Conservation (phyloP, 2,797 vertebrate species). For the Pyrocephalus nanus region DNA sequence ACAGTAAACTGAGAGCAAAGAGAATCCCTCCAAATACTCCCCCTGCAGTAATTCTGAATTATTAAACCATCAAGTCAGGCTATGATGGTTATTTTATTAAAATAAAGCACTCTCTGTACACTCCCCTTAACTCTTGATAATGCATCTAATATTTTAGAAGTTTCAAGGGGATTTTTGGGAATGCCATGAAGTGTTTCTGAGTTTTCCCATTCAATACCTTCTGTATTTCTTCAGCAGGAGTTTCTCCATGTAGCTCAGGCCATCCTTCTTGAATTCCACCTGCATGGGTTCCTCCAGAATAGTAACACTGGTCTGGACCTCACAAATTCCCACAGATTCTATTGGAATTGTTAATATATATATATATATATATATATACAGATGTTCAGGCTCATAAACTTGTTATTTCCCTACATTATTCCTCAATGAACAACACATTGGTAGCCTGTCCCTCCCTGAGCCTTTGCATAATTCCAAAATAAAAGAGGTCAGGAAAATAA, state of each 20-base stretch:
- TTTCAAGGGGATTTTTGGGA: background rate
- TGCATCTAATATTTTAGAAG: rapidly evolving
- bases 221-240: slow-evolving; percentile 89
- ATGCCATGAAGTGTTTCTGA: background rate
- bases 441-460: background rate
- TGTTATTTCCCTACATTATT: background rate
- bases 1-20: background rate
- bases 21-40: background rate
- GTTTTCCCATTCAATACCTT: slow-evolving; percentile 77
- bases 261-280: slow-evolving; percentile 83
- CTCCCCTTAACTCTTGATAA: background rate
- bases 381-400: background rate
- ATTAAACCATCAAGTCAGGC: background rate
- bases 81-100: background rate
- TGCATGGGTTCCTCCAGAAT: slow-evolving; percentile 70
- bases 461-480: background rate
- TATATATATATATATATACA: background rate
- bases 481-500: no score
- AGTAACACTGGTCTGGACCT: slow-evolving; percentile 74
- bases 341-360: background rate
- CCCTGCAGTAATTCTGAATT: background rate
- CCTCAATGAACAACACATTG: background rate
- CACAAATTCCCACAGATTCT: slow-evolving; percentile 65
- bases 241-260: slow-evolving; percentile 89
- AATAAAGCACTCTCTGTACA: background rate